These are phyloP conservation scores for Electrona antarctica DNA, from an alignment of 2,113 vertebrate genomes.

Conservation along the genomic window DNA sequence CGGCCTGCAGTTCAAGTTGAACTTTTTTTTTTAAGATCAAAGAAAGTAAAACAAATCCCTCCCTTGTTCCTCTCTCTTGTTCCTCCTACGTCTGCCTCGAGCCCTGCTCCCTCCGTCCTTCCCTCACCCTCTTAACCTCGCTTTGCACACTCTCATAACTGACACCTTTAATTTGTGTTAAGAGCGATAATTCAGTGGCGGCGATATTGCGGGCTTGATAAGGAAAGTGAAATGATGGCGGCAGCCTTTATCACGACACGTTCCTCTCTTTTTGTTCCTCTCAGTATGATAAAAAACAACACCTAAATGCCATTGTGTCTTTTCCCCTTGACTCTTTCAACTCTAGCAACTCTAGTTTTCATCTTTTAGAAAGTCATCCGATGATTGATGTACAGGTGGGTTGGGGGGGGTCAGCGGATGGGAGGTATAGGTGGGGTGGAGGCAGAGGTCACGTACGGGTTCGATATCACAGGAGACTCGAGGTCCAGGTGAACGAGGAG, in stretches of 20 bases:
- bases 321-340: not conserved
- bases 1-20: too few relatives aligned
- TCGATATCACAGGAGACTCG: slow-evolving; percentile 51
- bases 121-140: not conserved
- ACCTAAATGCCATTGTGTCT: not conserved
- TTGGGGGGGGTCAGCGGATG: not conserved
- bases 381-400: slow-evolving; percentile 57
- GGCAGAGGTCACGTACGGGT: slow-evolving; percentile 34
- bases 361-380: not conserved
- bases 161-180: too few relatives aligned
- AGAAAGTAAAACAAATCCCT: not conserved
- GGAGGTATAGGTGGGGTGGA: slow-evolving; percentile 13
- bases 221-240: too few relatives aligned
- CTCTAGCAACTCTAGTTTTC: slow-evolving; percentile 34
- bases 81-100: not conserved
- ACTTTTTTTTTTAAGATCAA: too few relatives aligned
- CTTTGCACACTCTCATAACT: not conserved
- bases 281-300: slow-evolving; percentile 14
- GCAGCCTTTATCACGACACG: not conserved
- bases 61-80: not conserved
- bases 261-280: slow-evolving; percentile 13
- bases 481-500: slow-evolving; percentile 51
- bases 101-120: not conserved
- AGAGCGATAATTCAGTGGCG: too few relatives aligned
- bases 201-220: too few relatives aligned